Base-by-base conservation (phyloP, 2,113 vertebrate genomes). In the Reinhardtius hippoglossoides region DNA sequence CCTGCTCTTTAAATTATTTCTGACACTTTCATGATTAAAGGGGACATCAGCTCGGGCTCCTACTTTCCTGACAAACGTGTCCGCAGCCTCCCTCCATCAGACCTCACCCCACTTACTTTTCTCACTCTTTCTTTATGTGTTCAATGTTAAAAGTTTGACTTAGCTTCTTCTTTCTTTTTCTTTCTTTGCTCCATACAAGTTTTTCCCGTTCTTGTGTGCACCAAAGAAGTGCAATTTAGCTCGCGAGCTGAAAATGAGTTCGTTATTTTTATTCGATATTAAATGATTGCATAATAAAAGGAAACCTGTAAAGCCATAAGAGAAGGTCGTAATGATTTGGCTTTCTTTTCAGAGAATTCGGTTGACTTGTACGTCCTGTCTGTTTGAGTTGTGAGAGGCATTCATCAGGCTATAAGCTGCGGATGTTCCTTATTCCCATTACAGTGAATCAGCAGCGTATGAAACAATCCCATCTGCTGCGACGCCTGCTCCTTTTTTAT, bases 391-490 rank as follows among this genome's bases (percentile, higher is more conserved):
- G 67, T 55, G 27, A 68, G 64, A 46, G 46, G 56, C 74, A 87
- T 92, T 59, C 44, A 84, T 91, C 89, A 88, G 76, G 37, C 59
- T 78, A 9, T 54, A 75, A 88, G 74, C 77, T 76, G 50, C 20
- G 71, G 71, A 76, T 64, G 9, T 57, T 77, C 56, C 56, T 59
- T 52, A 16, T 79, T 83, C 65, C 73, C 71, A 89, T 84, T 82
- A 71, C 46, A 40, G 80, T 86, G 83, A 81, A 84, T 77, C 83
- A 83, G 72, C 62, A 84, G 73, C 15, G 55, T 85, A 73, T 88
- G 74, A 88, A 92, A 82, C 63, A 76, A 71, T 65, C 76, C 86
- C 79, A 90, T 85, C 83, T 84, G 82, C 82, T 57, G 63, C 72
- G 14, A 66, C n/a, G 71, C 77, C 56, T 74, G 62, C 60, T 79